Base-by-base conservation (phyloP, 1,140 invertebrate species). In the Bombus pascuorum region DNA sequence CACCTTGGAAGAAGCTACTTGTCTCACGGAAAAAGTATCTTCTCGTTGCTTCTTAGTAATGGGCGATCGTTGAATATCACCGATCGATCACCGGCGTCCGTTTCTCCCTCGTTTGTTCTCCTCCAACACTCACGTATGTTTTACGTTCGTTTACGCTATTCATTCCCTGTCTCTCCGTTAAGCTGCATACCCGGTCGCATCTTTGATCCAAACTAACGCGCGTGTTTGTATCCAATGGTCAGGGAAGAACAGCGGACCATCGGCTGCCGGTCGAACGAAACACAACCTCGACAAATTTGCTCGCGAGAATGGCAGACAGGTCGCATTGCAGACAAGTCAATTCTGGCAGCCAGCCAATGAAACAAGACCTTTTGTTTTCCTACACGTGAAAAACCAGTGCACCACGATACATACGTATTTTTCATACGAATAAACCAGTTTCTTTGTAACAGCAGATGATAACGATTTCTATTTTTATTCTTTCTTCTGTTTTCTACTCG, bases 1-100 rank as follows among this genome's bases (percentile, higher is more conserved):
- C 59, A 91, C 86, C 62, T 68, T 89, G 28, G 84, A 89, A 12
- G 87, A 81, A 59, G 73, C 76, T 2, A 90, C 86, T 22, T 85
- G 66, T 10, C 78, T 90, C 3, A 77, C 83, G 37, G 85, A 90
- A 47, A 82, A 84, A 85, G 81, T 85, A 75, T 78, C 83, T 1
- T 81, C 83, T 0, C 83, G 78, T 42, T 81, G 83, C 22, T 85
- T 85, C 15, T 44, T 81, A 3, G 71, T 81, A 5, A 85, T 85
- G 83, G 78, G 59, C 22, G 83, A 85, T 81, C 78, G 71, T 28
- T 81, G 39, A 66, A 59, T 22, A 6, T 39, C 10, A 59, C 25
- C 18, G 12, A n/a, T 66, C 18, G 2, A 18, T 34, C 65, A 9
- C 10, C 32, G n/a, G 13, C 32, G 13, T 62, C 28, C 5, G 6